Conservation (phyloP, 2,113 vertebrate genomes). For the Ailurus styani region DNA sequence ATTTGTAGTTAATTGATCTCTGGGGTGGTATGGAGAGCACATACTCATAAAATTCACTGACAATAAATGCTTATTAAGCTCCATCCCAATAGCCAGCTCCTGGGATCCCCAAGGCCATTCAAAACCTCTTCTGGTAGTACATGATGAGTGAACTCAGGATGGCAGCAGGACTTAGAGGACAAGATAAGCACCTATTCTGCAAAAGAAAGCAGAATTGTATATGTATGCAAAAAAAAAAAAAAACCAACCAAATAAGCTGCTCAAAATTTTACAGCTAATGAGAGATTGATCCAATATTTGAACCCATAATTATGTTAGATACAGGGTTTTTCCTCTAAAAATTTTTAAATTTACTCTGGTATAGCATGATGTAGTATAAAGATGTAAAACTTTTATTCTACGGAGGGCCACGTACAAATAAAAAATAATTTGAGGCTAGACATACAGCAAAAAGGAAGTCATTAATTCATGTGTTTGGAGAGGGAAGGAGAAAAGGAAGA, state of each 20-base stretch:
- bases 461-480: neutral
- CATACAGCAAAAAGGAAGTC: neutral
- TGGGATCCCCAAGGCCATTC: neutral
- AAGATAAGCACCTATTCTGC: neutral
- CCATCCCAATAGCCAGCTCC: neutral
- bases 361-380: neutral
- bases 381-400: neutral
- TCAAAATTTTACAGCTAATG: neutral
- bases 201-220: neutral
- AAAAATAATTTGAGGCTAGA: neutral
- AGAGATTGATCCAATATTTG: neutral
- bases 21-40: constrained; percentile 23
- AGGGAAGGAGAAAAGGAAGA: neutral
- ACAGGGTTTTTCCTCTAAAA: neutral
- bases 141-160: neutral
- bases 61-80: constrained; percentile 12
- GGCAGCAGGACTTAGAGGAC: neutral
- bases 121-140: neutral
- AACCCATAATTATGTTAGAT: neutral
- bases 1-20: constrained; percentile 67
- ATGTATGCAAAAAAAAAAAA: neutral
- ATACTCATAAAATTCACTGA: neutral
- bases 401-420: neutral
- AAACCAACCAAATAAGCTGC: neutral
- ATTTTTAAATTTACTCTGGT: neutral